These are phyloP conservation scores for Nycticebus coucang DNA, from an alignment of 2,113 vertebrate genomes.

Conservation along the genomic window DNA sequence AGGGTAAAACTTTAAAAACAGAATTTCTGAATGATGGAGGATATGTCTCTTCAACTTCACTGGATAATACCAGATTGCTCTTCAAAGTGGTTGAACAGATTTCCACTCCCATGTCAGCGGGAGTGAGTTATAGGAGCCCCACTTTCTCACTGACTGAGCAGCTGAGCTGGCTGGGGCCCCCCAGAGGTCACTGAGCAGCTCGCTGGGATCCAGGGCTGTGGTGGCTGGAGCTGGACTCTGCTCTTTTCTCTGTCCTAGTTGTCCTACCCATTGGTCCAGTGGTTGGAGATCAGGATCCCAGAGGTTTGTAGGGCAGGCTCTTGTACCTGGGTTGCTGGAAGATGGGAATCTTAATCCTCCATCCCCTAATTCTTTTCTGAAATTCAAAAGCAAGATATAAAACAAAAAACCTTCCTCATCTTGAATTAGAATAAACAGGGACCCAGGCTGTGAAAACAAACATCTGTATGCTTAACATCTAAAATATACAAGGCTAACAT, in stretches of 20 bases:
- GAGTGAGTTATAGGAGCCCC: background rate
- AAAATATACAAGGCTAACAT: background rate
- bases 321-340: background rate
- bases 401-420: background rate
- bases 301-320: fast-evolving
- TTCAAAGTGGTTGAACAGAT: background rate
- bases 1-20: conserved; percentile 13
- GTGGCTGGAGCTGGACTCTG: fast-evolving
- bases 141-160: background rate
- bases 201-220: fast-evolving
- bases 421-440: background rate
- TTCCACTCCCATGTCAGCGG: background rate
- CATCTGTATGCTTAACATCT: background rate
- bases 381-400: background rate
- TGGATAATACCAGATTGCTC: background rate
- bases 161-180: fast-evolving
- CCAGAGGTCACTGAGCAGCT: background rate
- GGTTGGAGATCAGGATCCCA: background rate
- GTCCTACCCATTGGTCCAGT: fast-evolving
- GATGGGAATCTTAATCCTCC: background rate
- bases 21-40: background rate
- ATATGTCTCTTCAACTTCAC: background rate
- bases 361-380: background rate
- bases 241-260: background rate
- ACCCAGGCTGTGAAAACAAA: background rate